Evolutionary conservation across 2,797 vertebrate genomes (phyloP), one percentile per base, ranked within the genome.

Genomic region (Pterois miles): DNA sequence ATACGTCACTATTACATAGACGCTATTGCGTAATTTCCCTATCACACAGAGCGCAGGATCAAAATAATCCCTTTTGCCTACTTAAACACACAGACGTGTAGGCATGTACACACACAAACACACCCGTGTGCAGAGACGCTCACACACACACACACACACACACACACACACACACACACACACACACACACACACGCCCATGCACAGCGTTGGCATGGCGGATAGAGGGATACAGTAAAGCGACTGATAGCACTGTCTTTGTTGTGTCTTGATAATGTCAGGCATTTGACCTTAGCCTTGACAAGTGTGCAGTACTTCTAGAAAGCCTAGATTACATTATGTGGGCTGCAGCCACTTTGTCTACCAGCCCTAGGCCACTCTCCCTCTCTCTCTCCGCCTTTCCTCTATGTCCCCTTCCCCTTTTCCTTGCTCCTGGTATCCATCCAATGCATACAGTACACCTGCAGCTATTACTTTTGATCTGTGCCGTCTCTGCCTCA

Each of bases 271-370:
- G 85, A 86, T 92, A 90, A 85, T 86, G 85, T 92, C 89, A 90
- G 86, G 76, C 89, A 83, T 92, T 91, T 91, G 93, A 91, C 91
- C 92, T 91, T 89, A 87, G 87, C 88, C 91, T 93, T 91, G 89
- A 88, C 87, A 82, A 91, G 88, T 73, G 85, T 73, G 78, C 73
- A 54, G 78, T 82, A 74, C 84, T 88, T 89, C 83, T 90, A 85
- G 83, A 84, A 88, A 89, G 66, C 83, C 67, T 43, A 87, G 88
- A 91, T 92, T 89, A 84, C 84, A 88, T 92, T 88, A 88, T 85
- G 81, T 72, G 74, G 80, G 74, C 83, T 82, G 88, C 74, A 88
- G 86, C 85, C 86, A 70, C 81, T 87, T 80, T 85, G 86, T 91
- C 88, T 88, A 69, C 78, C 77, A 64, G 65, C 73, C 74, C 67